Evolutionary conservation across 2,888 invertebrate species (phyloP).

Genomic region (Acrocyrtus sp.): DNA sequence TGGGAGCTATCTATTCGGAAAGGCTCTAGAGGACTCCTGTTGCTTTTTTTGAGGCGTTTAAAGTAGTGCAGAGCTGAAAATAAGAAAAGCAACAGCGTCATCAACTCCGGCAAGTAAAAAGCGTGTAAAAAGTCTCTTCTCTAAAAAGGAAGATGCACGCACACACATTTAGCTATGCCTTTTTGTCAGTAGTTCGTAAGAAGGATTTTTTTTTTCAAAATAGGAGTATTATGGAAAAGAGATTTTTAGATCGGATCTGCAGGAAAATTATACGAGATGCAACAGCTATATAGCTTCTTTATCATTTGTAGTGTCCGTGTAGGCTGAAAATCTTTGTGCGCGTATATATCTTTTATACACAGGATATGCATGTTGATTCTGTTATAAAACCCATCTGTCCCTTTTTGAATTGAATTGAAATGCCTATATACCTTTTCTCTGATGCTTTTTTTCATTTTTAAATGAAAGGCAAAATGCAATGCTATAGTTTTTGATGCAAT

Average conservation of each 20-base stretch:
- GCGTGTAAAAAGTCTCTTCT: not conserved
- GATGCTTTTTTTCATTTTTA: slow-evolving; percentile 15
- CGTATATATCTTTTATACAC: too few relatives aligned
- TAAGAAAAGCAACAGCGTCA: slow-evolving; percentile 6
- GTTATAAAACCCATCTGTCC: slow-evolving; percentile 35
- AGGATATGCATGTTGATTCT: slow-evolving; percentile 23
- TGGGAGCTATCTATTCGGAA: slow-evolving; percentile 8
- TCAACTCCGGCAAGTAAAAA: not conserved
- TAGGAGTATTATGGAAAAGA: not conserved
- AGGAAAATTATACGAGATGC: not conserved
- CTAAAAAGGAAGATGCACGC: slow-evolving; percentile 3
- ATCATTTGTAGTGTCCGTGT: not conserved
- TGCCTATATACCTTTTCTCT: too few relatives aligned
- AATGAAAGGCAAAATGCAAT: too few relatives aligned
- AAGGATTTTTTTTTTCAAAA: too few relatives aligned
- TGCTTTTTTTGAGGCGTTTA: slow-evolving; percentile 22
- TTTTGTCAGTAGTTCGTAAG: too few relatives aligned
- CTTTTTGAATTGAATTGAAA: too few relatives aligned
- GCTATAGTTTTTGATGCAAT: too few relatives aligned
- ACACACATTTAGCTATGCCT: not conserved
- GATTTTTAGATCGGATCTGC: slow-evolving; percentile 5
- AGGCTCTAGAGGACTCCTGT: slow-evolving; percentile 46
- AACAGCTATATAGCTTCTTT: not conserved
- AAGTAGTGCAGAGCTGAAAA: slow-evolving; percentile 32
- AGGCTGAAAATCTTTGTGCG: too few relatives aligned